Evolutionary conservation across 2,113 vertebrate species (phyloP), one percentile per base, ranked within the genome.

Genomic region (Opisthocomus hoazin): DNA sequence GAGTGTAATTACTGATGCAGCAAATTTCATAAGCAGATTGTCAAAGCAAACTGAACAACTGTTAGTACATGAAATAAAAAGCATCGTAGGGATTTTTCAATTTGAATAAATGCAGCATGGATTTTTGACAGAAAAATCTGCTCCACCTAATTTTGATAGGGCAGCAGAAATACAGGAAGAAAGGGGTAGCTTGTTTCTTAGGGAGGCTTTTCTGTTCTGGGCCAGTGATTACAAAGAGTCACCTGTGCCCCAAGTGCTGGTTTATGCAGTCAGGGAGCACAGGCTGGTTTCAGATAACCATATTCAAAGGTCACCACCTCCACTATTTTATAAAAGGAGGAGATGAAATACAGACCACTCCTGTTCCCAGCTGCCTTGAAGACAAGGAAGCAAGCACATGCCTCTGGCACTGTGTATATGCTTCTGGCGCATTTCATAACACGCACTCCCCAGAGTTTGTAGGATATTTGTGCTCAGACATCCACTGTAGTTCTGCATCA

Each of bases 371-470:
- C 41, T 56, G 81, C 90, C 78, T 57, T 34, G 14, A 57, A 36
- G 65, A 36, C n/a, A 27, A 53, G 88, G 69, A 75, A 65, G 56
- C 51, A 37, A 50, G 53, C 51, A 32, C 51, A 27, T 21, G 16
- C 23, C 6, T 19, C 66, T 43, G n/a, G 34, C 39, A 20, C 53
- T 16, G 50, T 46, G n/a, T 13, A 5, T 26, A 1, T 32, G 37
- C 66, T 94, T 76, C 61, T 75, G 87, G 0, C 37, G 48, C 15
- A 69, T 39, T 74, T 36, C 84, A 39, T 20, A 37, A 0, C 51
- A 17, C 30, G 1, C 8, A 0, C 27, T 60, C 26, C 83, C 27
- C 36, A 8, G 61, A 46, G 53, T 12, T 19, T 1, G 3, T 2
- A 1, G 43, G 68, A 5, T 41, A 75, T 48, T 30, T 3, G 12